phyloP scores from a whole-genome alignment of 2,113 vertebrate species.

The Scatophagus argus region DNA sequence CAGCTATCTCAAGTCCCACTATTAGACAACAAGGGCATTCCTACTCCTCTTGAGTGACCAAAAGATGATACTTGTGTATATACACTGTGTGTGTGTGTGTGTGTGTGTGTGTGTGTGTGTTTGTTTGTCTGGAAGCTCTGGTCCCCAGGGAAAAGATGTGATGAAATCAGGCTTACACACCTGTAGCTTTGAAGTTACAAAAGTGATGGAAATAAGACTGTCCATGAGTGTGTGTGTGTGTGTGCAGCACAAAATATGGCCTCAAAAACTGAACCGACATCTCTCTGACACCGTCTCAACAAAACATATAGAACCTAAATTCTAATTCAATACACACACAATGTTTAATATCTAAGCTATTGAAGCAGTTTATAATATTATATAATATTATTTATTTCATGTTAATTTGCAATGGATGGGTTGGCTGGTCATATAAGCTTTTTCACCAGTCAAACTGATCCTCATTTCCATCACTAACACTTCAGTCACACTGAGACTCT shows the following conservation, averaged over 20 bases:
- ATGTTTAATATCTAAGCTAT: constrained; percentile 13
- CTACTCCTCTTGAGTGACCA: too few species aligned
- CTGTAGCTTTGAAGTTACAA: too few species aligned
- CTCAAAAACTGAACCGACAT: background rate
- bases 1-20: too few species aligned
- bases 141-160: too few species aligned
- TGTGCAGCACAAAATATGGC: background rate
- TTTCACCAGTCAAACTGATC: background rate
- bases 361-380: background rate
- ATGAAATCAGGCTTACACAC: too few species aligned
- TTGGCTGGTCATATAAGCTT: constrained; percentile 3
- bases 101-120: too few species aligned
- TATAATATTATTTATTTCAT: constrained; percentile 16
- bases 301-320: constrained; percentile 4
- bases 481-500: background rate
- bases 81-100: too few species aligned
- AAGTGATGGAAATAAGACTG: too few species aligned
- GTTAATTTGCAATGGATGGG: constrained; percentile 14
- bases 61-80: too few species aligned
- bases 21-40: too few species aligned
- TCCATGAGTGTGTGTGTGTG: too few species aligned
- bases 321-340: constrained; percentile 5
- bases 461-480: background rate
- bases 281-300: background rate
- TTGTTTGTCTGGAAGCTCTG: too few species aligned